Base-by-base conservation (phyloP, 1,140 invertebrate genomes). In the Cheumatopsyche charites region DNA sequence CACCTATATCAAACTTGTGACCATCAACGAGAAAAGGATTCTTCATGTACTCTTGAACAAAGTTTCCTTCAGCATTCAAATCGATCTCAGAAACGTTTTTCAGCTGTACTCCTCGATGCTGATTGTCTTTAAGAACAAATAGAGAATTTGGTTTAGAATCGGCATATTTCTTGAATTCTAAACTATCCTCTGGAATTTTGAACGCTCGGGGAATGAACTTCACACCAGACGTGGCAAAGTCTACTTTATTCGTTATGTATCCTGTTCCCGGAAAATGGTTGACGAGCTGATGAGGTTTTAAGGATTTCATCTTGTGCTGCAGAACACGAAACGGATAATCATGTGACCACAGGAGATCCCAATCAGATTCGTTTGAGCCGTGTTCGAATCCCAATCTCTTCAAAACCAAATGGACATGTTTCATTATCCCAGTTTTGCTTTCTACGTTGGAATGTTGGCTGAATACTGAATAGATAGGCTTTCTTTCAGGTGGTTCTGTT, bases 211-310 rank as follows among this genome's bases (percentile, higher is more conserved):
- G 96, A 70, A 98, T 90, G 77, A 91, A 91, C 43, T 89, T 86
- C 9, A 93, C 85, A 9, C 87, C 78, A 0, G 92, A 90, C 0
- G 91, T 94, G 0, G 95, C 94, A 36, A 98, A 84, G 79, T 92
- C 92, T 6, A 96, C 94, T 86, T 99, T 99, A 78, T 95, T 97
- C 0, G 96, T 98, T 52, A 98, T 92, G 77, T 90, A 97, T 0
- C 96, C 96, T 67, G 93, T 94, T 0, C 96, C 97, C 1, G 97
- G 97, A 79, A 97, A 94, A 81, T 98, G 95, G 80, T 98, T 99
- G 0, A 98, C 90, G 78, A 86, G 90, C 79, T 97, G 94, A 82
- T 93, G 83, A 6, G 86, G 78, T 77, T 90, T 89, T 13, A 96
- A 79, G 76, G 86, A 86, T 69, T 83, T 86, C 19, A 84, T 52